Conservation (phyloP, 2,113 vertebrate species). For the Pygoscelis antarcticus region DNA sequence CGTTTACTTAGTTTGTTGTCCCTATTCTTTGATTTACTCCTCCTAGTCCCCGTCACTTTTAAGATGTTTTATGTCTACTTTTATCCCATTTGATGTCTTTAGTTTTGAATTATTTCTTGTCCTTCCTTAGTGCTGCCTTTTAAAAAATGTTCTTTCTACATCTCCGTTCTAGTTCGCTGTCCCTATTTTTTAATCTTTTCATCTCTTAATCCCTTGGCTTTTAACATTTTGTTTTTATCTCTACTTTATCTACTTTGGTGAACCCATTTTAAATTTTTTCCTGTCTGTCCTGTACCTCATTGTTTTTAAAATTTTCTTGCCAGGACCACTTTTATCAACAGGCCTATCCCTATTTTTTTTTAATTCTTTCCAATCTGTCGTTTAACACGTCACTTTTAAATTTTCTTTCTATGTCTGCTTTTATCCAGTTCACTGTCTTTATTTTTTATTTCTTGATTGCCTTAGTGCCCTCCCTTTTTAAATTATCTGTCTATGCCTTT, state of each 20-base stretch:
- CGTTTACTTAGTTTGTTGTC: neutral
- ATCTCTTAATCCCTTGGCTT: neutral
- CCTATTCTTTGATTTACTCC: too few species aligned
- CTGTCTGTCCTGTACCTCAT: too few species aligned
- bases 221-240: neutral
- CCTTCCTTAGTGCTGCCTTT: too few species aligned
- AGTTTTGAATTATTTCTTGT: too few species aligned
- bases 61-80: neutral
- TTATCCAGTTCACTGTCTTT: neutral
- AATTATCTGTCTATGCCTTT: neutral
- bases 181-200: too few species aligned
- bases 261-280: neutral
- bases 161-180: too few species aligned
- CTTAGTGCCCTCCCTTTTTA: neutral
- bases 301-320: too few species aligned
- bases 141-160: too few species aligned
- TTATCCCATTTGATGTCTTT: too few species aligned
- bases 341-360: neutral
- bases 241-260: neutral
- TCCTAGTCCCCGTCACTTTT: neutral
- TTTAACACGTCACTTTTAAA: too few species aligned
- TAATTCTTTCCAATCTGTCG: too few species aligned
- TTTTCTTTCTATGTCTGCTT: too few species aligned
- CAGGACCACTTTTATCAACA: neutral
- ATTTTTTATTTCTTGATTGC: neutral